A percentile compares a stretch with the other conserved stretches of the same genome.
These are phyloP conservation scores for Capitulum mitella DNA, from an alignment of 2,888 invertebrate genomes.

Conservation along the genomic window DNA sequence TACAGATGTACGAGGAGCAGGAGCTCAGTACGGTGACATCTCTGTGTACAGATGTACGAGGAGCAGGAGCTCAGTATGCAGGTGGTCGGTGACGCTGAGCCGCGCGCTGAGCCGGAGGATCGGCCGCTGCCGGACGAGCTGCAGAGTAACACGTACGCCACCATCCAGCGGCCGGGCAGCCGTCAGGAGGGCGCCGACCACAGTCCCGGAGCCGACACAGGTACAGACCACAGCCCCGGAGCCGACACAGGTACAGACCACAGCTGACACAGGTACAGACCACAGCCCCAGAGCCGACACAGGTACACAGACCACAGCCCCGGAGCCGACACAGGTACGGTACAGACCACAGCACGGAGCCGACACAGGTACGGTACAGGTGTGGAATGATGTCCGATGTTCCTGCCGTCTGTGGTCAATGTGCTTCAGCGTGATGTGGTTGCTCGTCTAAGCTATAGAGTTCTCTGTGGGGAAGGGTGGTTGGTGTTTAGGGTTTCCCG, in stretches of 20 bases:
- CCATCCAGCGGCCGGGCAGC: conserved; percentile 51
- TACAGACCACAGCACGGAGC: too few relatives aligned
- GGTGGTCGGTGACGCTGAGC: conserved; percentile 61
- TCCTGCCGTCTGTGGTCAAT: too few relatives aligned
- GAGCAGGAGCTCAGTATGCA: conserved; percentile 91
- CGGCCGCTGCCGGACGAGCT: conserved; percentile 50
- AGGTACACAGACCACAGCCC: not conserved
- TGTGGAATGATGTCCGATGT: too few relatives aligned
- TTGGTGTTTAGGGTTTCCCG: too few relatives aligned
- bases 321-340: not conserved
- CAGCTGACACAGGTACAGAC: not conserved
- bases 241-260: not conserved
- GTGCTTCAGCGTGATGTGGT: too few relatives aligned
- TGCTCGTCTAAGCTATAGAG: too few relatives aligned
- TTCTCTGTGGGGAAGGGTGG: too few relatives aligned
- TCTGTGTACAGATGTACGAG: conserved; percentile 60
- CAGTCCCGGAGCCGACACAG: not conserved
- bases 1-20: conserved; percentile 47
- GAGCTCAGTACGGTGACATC: conserved; percentile 81
- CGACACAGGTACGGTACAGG: too few relatives aligned
- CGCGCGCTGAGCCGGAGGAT: not conserved
- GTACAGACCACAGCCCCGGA: not conserved
- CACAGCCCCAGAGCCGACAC: not conserved
- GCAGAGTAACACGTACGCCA: conserved; percentile 62
- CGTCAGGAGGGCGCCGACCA: not conserved